These are phyloP conservation scores for Microcebus jonahi DNA, from an alignment of 2,113 vertebrate genomes.

Conservation along the genomic window DNA sequence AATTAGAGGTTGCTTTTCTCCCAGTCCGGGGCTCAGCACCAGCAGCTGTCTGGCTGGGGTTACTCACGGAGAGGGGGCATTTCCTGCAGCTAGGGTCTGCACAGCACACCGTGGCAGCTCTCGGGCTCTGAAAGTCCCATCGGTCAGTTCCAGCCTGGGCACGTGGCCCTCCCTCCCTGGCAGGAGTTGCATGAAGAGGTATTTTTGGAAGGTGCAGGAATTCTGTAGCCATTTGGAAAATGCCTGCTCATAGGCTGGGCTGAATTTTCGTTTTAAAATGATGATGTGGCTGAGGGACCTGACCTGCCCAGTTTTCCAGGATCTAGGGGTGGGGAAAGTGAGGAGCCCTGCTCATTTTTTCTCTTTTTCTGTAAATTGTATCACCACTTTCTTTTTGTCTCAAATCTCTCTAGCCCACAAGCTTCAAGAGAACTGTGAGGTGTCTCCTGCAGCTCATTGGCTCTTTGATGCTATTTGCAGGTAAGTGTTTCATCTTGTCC, in stretches of 20 bases:
- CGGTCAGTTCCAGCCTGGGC: conserved; percentile 54
- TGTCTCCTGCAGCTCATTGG: background rate
- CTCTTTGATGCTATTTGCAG: conserved; percentile 24
- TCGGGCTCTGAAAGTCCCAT: background rate
- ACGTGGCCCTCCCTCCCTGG: conserved; percentile 61
- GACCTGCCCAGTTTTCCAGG: conserved; percentile 62
- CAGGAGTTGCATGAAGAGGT: conserved; percentile 61
- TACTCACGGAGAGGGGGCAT: background rate
- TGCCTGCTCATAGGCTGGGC: conserved; percentile 66
- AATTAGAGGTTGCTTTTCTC: background rate
- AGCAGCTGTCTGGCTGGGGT: background rate
- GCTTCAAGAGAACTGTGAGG: background rate
- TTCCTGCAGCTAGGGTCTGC: conserved; percentile 46
- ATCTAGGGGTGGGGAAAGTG: conserved; percentile 52
- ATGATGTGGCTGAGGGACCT: conserved; percentile 78
- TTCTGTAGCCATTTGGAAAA: conserved; percentile 75
- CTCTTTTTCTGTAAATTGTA: conserved; percentile 18
- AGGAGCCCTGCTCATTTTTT: conserved; percentile 1
- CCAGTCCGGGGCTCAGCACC: background rate
- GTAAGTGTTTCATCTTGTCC: conserved; percentile 62
- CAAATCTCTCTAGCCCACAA: background rate
- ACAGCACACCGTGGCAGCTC: background rate
- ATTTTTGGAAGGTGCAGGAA: conserved; percentile 78
- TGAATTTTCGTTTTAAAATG: conserved; percentile 70
- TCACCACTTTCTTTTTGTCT: conserved; percentile 23